phyloP scores from a whole-genome alignment of 2,888 invertebrate species.

The Oegoconia quadripuncta region DNA sequence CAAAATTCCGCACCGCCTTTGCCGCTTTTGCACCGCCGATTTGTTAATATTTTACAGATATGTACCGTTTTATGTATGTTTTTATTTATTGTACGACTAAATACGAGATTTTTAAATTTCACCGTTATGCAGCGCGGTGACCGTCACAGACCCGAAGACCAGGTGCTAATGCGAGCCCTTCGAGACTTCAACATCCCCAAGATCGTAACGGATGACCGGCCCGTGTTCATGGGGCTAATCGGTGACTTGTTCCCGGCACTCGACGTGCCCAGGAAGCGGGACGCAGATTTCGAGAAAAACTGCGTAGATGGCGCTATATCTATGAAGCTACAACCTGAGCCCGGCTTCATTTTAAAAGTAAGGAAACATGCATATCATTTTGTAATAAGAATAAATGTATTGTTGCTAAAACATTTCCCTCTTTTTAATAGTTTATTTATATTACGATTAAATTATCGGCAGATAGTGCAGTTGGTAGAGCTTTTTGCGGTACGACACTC shows the following conservation, averaged over 20 bases:
- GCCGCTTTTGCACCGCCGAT: no score
- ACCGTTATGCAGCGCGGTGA: conserved; percentile 80
- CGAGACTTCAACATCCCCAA: conserved; percentile 97
- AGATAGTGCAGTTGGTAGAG: conserved; percentile 95
- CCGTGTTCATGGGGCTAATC: conserved; percentile 96
- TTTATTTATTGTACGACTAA: no score
- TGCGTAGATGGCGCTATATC: conserved; percentile 88
- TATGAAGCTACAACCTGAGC: conserved; percentile 93
- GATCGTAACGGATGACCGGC: conserved; percentile 94
- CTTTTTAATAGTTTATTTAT: no score
- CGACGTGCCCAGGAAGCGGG: conserved; percentile 93
- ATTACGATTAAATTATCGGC: conserved; percentile 17
- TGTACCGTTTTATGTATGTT: no score
- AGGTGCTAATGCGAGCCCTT: conserved; percentile 95
- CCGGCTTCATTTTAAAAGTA: conserved; percentile 91
- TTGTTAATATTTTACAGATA: no score
- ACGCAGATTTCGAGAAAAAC: conserved; percentile 89
- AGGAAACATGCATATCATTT: neutral
- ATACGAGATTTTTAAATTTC: no score
- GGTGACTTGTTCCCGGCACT: conserved; percentile 95
- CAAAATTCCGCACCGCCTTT: no score
- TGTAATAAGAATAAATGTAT: neutral
- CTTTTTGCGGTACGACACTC: conserved; percentile 96
- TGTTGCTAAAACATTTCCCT: no score
- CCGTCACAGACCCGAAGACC: conserved; percentile 90